Conservation (phyloP, 2,888 invertebrate genomes). For the Alentia gelatinosa region DNA sequence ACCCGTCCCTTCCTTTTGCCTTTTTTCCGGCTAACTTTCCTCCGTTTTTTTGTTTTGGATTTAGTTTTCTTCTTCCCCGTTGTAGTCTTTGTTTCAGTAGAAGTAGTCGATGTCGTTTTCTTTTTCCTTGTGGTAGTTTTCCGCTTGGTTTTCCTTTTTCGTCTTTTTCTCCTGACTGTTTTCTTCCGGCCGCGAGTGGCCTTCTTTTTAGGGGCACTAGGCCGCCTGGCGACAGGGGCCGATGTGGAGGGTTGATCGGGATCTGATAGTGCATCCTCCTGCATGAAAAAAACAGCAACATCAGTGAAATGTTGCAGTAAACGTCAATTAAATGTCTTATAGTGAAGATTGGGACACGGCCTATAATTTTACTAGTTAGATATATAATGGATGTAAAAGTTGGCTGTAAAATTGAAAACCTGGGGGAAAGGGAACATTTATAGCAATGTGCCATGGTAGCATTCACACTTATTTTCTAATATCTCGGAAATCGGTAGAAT, state of each 20-base stretch:
- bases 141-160: not conserved
- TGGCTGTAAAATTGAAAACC: too few relatives aligned
- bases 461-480: too few relatives aligned
- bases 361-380: too few relatives aligned
- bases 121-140: not conserved
- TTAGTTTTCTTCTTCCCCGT: not conserved
- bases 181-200: constrained; percentile 44
- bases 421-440: too few relatives aligned
- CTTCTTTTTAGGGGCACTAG: not conserved
- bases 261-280: not conserved
- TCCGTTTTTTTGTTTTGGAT: constrained; percentile 25
- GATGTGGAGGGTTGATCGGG: not conserved
- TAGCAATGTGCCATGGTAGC: too few relatives aligned
- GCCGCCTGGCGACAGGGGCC: not conserved
- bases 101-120: too few relatives aligned
- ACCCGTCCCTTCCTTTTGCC: constrained; percentile 26
- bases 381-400: too few relatives aligned
- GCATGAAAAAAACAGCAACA: not conserved
- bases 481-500: too few relatives aligned
- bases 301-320: not conserved
- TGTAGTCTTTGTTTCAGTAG: not conserved
- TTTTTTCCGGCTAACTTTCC: not conserved
- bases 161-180: not conserved
- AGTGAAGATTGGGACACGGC: too few relatives aligned
- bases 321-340: too few relatives aligned